Evolutionary conservation across 2,888 invertebrate genomes (phyloP).

Genomic region (Copidosoma aretas): DNA sequence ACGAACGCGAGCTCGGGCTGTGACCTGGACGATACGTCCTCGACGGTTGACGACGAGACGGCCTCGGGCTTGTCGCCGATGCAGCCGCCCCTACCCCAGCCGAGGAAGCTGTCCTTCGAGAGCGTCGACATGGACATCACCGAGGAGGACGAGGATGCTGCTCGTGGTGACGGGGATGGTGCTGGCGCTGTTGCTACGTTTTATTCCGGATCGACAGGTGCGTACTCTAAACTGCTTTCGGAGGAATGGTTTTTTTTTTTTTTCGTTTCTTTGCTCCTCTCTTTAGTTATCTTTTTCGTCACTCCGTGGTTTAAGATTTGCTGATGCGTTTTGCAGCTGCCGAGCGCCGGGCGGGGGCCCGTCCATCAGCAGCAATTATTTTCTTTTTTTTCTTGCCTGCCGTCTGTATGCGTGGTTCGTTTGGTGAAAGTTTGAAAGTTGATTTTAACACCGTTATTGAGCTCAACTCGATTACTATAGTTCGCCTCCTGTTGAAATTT

Average conservation of each 20-base stretch:
- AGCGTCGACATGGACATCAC: constrained; percentile 59
- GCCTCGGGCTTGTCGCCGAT: neutral
- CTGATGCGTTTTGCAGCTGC: neutral
- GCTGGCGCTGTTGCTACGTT: neutral
- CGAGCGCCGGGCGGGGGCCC: neutral
- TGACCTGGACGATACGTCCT: constrained; percentile 70
- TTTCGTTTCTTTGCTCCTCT: neutral
- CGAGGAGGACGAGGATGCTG: constrained; percentile 58
- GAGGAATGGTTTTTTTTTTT: neutral
- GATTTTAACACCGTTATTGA: neutral
- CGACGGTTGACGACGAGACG: constrained; percentile 65
- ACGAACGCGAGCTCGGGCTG: constrained; percentile 65
- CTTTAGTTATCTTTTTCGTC: no score
- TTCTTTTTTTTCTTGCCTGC: neutral
- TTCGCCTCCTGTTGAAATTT: neutral
- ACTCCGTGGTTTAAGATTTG: neutral
- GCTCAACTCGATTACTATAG: neutral
- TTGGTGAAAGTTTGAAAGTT: neutral
- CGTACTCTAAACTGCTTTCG: neutral
- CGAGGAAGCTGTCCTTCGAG: constrained; percentile 70
- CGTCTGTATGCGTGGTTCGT: neutral
- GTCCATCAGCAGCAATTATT: no score
- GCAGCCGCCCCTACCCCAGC: constrained; percentile 60
- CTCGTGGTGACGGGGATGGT: neutral
- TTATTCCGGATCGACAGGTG: neutral